Evolutionary conservation across 2,113 vertebrate species (phyloP).

Genomic region (Psittacula cyanocephala): DNA sequence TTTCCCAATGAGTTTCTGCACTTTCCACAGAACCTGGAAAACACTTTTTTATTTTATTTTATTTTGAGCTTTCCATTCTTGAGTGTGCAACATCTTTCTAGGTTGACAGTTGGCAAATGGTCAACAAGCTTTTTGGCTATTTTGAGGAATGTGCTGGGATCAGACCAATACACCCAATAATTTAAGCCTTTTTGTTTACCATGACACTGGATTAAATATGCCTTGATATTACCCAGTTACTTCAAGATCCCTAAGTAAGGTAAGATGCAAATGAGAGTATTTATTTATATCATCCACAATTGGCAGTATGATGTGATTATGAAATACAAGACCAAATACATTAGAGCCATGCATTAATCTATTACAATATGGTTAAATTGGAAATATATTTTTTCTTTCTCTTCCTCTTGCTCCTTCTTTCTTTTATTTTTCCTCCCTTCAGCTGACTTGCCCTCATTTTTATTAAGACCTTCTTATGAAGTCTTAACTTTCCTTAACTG

Average conservation of each 20-base stretch:
- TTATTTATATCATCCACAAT: not conserved
- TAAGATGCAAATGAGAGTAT: not conserved
- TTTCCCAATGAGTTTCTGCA: not conserved
- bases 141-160: not conserved
- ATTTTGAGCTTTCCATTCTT: not conserved
- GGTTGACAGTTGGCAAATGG: not conserved
- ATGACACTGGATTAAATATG: not conserved
- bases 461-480: not conserved
- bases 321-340: not conserved
- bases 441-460: not conserved
- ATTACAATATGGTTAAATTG: not conserved
- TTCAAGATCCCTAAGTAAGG: not conserved
- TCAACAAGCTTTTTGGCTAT: not conserved
- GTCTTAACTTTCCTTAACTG: not conserved
- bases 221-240: not conserved
- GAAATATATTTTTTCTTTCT: not conserved
- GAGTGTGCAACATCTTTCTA: not conserved
- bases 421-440: not conserved
- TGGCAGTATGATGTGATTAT: not conserved
- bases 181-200: not conserved
- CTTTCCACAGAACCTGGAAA: not conserved
- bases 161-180: not conserved
- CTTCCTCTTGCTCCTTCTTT: not conserved
- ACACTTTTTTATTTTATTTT: not conserved
- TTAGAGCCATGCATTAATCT: not conserved